phyloP scores from a whole-genome alignment of 1,140 invertebrate genomes.

The Dysdera silvatica region DNA sequence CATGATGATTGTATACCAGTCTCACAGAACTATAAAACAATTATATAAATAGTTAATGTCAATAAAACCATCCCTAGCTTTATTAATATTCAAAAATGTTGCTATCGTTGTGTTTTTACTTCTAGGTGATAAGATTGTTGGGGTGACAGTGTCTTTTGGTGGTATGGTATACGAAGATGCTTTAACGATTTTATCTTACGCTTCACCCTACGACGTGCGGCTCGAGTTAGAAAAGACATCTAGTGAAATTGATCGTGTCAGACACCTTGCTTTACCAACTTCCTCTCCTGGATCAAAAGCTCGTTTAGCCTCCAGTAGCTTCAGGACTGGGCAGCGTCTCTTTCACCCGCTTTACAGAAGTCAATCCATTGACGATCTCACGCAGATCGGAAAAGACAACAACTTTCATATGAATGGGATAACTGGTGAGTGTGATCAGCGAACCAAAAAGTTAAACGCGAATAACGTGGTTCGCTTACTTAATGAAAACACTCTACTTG shows the following conservation, averaged over 20 bases:
- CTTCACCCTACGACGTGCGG: slow-evolving; percentile 79
- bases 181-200: slow-evolving; percentile 75
- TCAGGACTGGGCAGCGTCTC: slow-evolving; percentile 45
- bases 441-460: no score
- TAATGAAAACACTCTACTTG: no score
- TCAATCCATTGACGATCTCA: slow-evolving; percentile 57
- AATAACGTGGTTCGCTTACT: no score
- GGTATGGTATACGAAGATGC: slow-evolving; percentile 87
- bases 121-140: slow-evolving; percentile 75
- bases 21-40: no score
- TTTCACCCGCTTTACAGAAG: slow-evolving; percentile 60
- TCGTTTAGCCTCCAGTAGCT: slow-evolving; percentile 28
- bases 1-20: no score
- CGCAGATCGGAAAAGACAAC: slow-evolving; percentile 32
- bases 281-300: slow-evolving; percentile 41
- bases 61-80: no score
- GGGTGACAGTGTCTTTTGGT: slow-evolving; percentile 73
- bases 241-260: not conserved
- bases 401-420: no score
- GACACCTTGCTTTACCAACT: not conserved
- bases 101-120: no score
- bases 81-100: no score
- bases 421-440: no score
- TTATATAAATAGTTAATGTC: no score
- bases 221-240: slow-evolving; percentile 55